Percentiles rank a stretch among this genome's conserved stretches.
phyloP scores from a whole-genome alignment of 2,797 vertebrate genomes.

The Crypturellus tataupa region DNA sequence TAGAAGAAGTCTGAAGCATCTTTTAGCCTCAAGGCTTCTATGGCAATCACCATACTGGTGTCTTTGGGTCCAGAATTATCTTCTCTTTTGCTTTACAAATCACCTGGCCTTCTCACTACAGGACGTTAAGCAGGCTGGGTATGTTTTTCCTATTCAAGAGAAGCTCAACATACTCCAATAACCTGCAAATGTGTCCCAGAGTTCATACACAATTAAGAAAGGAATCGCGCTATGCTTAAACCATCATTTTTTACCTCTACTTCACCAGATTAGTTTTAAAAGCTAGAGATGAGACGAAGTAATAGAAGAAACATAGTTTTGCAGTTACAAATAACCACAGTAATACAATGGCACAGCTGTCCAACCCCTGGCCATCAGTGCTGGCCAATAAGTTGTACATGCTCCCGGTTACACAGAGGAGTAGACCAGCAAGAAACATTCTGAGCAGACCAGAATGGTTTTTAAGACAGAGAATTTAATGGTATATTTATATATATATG shows the following conservation, averaged over 20 bases:
- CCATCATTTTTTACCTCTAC: background rate
- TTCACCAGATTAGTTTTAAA: background rate
- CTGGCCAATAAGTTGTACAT: background rate
- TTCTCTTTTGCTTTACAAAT: background rate
- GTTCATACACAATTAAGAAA: rapidly evolving
- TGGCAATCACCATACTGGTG: background rate
- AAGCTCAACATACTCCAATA: background rate
- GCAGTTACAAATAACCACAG: background rate
- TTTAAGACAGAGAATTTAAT: background rate
- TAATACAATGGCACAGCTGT: rapidly evolving
- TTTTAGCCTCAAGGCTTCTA: background rate
- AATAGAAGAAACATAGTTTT: background rate
- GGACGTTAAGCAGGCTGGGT: background rate
- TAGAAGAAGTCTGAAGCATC: background rate
- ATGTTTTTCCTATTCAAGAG: background rate
- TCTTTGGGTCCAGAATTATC: background rate
- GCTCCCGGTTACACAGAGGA: background rate
- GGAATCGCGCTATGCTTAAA: rapidly evolving
- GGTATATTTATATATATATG: too few relatives aligned
- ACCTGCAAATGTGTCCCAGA: background rate
- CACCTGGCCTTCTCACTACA: background rate
- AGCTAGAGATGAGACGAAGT: too few relatives aligned
- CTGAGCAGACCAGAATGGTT: background rate
- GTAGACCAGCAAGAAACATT: rapidly evolving
- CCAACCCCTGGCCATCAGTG: rapidly evolving